These are phyloP conservation scores for Drosophila ohnishii DNA, from an alignment of 1,140 invertebrate species.

Conservation along the genomic window DNA sequence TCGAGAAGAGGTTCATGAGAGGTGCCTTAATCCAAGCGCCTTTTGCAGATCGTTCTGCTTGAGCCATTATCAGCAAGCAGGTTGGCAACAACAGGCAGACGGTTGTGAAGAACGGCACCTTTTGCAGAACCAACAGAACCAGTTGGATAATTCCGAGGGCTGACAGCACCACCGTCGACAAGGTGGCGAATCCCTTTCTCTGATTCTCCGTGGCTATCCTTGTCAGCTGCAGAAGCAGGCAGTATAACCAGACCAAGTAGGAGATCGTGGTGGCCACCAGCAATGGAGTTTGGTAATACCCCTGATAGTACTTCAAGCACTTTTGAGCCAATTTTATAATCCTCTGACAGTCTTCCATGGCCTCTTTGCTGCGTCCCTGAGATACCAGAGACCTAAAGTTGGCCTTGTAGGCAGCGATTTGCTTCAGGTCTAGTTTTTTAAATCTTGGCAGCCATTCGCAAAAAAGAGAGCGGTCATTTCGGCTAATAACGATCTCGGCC, in stretches of 20 bases:
- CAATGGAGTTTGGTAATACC: conserved; percentile 88
- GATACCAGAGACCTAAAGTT: not conserved
- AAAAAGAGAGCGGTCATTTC: conserved; percentile 39
- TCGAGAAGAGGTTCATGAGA: conserved; percentile 28
- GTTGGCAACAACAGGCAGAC: conserved; percentile 73
- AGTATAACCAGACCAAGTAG: conserved; percentile 88
- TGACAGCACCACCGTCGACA: conserved; percentile 6
- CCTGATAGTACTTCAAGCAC: conserved; percentile 89
- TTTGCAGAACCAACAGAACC: conserved; percentile 38
- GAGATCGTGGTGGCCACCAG: conserved; percentile 85
- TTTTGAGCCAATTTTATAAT: conserved; percentile 74
- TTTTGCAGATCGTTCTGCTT: conserved; percentile 27
- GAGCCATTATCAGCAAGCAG: conserved; percentile 43
- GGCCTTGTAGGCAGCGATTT: conserved; percentile 11
- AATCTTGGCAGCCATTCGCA: conserved; percentile 44
- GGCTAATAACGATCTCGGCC: conserved; percentile 1
- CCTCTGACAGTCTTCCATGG: conserved; percentile 9
- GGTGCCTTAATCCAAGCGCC: conserved; percentile 6
- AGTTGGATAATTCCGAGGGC: conserved; percentile 11
- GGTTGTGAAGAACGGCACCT: conserved; percentile 37
- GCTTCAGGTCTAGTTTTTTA: conserved; percentile 4
- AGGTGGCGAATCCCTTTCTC: not conserved
- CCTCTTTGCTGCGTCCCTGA: not conserved
- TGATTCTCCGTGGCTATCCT: not conserved
- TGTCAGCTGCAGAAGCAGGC: conserved; percentile 30